phyloP scores from a whole-genome alignment of 1,140 invertebrate genomes.

The Zaprionus tsacasi region DNA sequence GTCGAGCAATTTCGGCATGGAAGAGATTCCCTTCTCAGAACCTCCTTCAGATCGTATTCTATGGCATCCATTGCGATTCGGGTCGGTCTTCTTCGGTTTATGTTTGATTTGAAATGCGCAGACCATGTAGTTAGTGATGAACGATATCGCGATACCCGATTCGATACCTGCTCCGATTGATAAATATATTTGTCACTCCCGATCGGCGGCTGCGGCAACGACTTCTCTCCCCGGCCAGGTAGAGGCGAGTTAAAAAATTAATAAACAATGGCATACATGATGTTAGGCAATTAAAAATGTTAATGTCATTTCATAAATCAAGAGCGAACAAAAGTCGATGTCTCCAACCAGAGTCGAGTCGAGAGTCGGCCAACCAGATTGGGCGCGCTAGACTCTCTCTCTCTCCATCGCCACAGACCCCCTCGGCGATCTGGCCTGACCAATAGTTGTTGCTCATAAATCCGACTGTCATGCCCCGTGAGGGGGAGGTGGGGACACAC shows the following conservation, averaged over 20 bases:
- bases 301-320: constrained; percentile 83
- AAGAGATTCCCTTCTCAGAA: background rate
- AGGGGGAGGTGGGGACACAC: constrained; percentile 33
- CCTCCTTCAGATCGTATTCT: constrained; percentile 13
- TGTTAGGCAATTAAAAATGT: constrained; percentile 84
- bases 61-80: background rate
- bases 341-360: constrained; percentile 13
- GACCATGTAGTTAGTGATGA: constrained; percentile 44
- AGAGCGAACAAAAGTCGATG: constrained; percentile 53
- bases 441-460: constrained; percentile 82
- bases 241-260: constrained; percentile 68
- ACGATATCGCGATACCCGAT: constrained; percentile 59
- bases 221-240: constrained; percentile 8
- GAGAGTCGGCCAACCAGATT: constrained; percentile 75
- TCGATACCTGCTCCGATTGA: constrained; percentile 45
- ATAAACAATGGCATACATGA: constrained; percentile 83
- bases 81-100: constrained; percentile 35
- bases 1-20: constrained; percentile 12
- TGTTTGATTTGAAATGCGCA: constrained; percentile 49
- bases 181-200: constrained; percentile 81
- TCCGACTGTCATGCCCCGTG: constrained; percentile 52
- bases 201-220: constrained; percentile 24
- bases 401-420: background rate
- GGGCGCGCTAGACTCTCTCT: constrained; percentile 47
- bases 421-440: constrained; percentile 58